Percentiles rank a stretch among this genome's conserved stretches.
Evolutionary conservation across 2,113 vertebrate species (phyloP).

Genomic region (Eudyptes chrysolophus): DNA sequence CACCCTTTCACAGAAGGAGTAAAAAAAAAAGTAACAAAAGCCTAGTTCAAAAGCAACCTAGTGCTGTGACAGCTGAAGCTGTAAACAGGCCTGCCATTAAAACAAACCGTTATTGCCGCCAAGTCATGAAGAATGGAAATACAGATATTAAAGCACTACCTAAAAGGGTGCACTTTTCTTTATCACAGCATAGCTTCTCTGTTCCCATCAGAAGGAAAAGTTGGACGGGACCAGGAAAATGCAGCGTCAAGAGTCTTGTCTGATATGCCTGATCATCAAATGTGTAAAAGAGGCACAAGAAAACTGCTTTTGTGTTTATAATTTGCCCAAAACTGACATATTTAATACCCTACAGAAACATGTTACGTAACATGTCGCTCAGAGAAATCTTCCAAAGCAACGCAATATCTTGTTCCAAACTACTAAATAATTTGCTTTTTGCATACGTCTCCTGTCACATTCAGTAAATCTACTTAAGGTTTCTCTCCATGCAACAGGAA

Average conservation of each 20-base stretch:
- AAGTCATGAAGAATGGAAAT: not conserved
- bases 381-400: slow-evolving; percentile 25
- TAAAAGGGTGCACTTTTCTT: not conserved
- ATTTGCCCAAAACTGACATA: not conserved
- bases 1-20: not conserved
- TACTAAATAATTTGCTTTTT: slow-evolving; percentile 56
- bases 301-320: not conserved
- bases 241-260: not conserved
- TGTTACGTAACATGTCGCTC: slow-evolving; percentile 9
- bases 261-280: not conserved
- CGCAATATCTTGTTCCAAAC: slow-evolving; percentile 17
- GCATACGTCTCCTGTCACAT: slow-evolving; percentile 32
- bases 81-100: not conserved
- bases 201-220: not conserved
- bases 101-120: not conserved
- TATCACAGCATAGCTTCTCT: not conserved
- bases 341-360: slow-evolving; percentile 29
- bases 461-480: slow-evolving; percentile 60
- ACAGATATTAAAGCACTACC: not conserved
- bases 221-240: not conserved
- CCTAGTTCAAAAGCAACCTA: slow-evolving; percentile 3
- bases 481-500: slow-evolving; percentile 57
- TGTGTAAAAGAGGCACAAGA: not conserved
- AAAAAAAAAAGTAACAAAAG: not conserved
- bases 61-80: not conserved